Conservation (phyloP, 1,140 invertebrate genomes). For the Zaprionus nigranus region DNA sequence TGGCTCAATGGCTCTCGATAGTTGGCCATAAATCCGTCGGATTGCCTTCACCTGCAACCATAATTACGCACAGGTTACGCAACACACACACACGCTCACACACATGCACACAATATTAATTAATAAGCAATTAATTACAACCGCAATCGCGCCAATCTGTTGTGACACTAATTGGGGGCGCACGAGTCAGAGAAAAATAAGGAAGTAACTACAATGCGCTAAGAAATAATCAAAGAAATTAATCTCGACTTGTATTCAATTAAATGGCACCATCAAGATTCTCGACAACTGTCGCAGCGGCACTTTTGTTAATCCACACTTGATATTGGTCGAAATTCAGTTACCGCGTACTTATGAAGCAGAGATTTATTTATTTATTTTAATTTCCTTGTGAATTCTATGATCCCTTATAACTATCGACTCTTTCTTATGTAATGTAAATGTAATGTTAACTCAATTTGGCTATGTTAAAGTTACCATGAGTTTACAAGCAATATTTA, state of each 20-base stretch:
- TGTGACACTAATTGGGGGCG: conserved; percentile 53
- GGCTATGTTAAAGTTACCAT: too few species aligned
- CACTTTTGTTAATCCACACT: background rate
- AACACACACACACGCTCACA: conserved; percentile 38
- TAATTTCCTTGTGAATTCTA: too few species aligned
- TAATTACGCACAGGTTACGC: conserved; percentile 54
- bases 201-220: conserved; percentile 6
- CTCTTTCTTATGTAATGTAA: too few species aligned
- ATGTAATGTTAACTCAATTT: too few species aligned
- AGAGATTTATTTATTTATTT: too few species aligned
- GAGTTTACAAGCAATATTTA: too few species aligned
- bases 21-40: conserved; percentile 39
- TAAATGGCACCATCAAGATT: background rate
- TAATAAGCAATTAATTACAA: conserved; percentile 76
- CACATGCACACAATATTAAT: conserved; percentile 49
- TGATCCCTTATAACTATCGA: too few species aligned
- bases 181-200: background rate
- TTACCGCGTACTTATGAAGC: background rate
- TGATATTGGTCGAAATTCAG: background rate
- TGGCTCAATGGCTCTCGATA: conserved; percentile 54
- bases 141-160: conserved; percentile 7
- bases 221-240: conserved; percentile 11
- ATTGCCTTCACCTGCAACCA: conserved; percentile 27
- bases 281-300: background rate
- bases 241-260: background rate